phyloP scores from a whole-genome alignment of 2,888 invertebrate genomes.

The Agrotis clavis region DNA sequence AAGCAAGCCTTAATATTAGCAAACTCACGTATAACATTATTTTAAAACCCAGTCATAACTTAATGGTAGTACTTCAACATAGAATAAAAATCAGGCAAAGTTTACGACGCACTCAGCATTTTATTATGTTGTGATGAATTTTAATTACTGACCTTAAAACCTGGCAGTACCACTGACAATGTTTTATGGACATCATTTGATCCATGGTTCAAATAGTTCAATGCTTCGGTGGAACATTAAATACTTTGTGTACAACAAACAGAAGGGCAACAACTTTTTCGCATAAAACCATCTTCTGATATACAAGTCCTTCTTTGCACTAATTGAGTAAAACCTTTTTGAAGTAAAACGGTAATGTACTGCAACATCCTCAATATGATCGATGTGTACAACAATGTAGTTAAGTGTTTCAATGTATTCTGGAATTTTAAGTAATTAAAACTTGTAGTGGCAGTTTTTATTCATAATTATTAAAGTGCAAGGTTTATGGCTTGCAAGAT shows the following conservation, averaged over 20 bases:
- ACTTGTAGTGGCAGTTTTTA: conserved; percentile 86
- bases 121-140: conserved; percentile 81
- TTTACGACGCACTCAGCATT: conserved; percentile 68
- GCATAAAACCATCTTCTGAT: conserved; percentile 15
- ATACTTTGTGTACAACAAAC: conserved; percentile 25
- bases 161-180: conserved; percentile 68
- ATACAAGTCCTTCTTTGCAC: conserved; percentile 36
- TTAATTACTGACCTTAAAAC: conserved; percentile 79
- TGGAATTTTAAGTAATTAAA: conserved; percentile 89
- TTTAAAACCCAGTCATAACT: conserved; percentile 49
- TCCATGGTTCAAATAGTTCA: conserved; percentile 80
- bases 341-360: conserved; percentile 44
- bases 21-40: conserved; percentile 42
- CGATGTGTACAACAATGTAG: conserved; percentile 69
- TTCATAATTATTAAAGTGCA: conserved; percentile 75
- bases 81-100: conserved; percentile 72
- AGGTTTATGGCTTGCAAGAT: conserved; percentile 77
- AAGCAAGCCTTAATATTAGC: neutral
- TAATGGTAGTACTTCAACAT: conserved; percentile 63
- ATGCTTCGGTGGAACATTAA: conserved; percentile 67
- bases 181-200: conserved; percentile 77
- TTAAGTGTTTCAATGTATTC: conserved; percentile 76
- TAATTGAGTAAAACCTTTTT: conserved; percentile 2
- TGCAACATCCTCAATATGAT: conserved; percentile 39
- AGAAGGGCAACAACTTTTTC: conserved; percentile 19